Percentiles rank a stretch among this genome's conserved stretches.
phyloP scores from a whole-genome alignment of 2,888 invertebrate genomes.

The Cyclophora albipunctata region DNA sequence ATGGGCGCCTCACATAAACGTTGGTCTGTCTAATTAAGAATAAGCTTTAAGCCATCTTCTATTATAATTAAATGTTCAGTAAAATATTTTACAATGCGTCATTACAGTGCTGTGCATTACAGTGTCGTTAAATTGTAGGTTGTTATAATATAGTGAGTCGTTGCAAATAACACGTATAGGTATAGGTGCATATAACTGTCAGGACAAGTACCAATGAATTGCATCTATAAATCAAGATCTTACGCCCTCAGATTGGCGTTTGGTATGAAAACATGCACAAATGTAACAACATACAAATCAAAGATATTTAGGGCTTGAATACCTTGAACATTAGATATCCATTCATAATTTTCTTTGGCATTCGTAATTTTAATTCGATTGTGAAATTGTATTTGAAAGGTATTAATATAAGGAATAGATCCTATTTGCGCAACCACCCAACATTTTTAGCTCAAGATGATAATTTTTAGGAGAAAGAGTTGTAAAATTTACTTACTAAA shows the following conservation, averaged over 20 bases:
- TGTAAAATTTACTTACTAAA: too few relatives aligned
- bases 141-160: constrained; percentile 15
- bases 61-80: constrained; percentile 25
- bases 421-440: too few relatives aligned
- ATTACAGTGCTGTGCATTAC: constrained; percentile 25
- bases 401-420: too few relatives aligned
- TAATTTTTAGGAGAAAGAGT: too few relatives aligned
- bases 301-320: too few relatives aligned
- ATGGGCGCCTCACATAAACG: constrained; percentile 8
- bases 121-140: constrained; percentile 25
- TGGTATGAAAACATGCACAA: constrained; percentile 8
- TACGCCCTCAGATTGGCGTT: constrained; percentile 19
- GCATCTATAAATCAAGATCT: constrained; percentile 22
- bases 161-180: constrained; percentile 10
- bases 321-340: background rate
- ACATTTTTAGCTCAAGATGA: too few relatives aligned
- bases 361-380: too few relatives aligned
- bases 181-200: constrained; percentile 29
- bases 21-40: constrained; percentile 8
- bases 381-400: too few relatives aligned
- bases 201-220: constrained; percentile 16
- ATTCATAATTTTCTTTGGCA: too few relatives aligned
- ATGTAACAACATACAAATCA: too few relatives aligned
- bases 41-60: too few relatives aligned
- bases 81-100: constrained; percentile 31